phyloP scores from a whole-genome alignment of 2,797 vertebrate genomes.

The Silurus lanzhouensis region DNA sequence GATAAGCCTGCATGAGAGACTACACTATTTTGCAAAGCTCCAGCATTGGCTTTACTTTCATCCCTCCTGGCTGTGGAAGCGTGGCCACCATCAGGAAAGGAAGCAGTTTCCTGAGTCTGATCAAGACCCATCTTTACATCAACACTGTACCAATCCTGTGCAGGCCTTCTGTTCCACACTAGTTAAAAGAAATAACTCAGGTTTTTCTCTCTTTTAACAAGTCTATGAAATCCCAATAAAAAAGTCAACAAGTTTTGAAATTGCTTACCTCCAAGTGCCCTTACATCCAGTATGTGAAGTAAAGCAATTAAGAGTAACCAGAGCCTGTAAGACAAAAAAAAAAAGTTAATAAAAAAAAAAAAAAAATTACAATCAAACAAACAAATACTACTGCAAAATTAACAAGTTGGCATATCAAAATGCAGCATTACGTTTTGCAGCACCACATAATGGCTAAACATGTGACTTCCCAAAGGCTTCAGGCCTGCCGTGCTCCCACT shows the following conservation, averaged over 20 bases:
- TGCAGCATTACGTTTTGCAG: not conserved
- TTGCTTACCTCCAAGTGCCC: not conserved
- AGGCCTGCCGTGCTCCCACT: not conserved
- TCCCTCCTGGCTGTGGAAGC: not conserved
- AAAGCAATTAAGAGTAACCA: slow-evolving; percentile 7
- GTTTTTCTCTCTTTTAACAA: not conserved
- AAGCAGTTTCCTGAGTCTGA: not conserved
- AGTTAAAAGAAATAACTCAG: too few relatives aligned
- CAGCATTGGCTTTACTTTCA: not conserved
- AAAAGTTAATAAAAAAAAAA: too few relatives aligned
- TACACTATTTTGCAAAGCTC: not conserved
- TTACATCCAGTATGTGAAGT: not conserved
- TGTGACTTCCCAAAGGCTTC: not conserved
- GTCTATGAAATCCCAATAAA: not conserved
- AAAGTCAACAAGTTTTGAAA: not conserved
- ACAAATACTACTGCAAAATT: not conserved
- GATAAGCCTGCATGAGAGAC: not conserved
- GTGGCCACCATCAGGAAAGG: not conserved
- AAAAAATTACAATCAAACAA: not conserved
- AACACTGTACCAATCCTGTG: not conserved
- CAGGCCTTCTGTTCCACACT: not conserved
- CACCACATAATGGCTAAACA: not conserved
- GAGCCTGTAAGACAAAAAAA: not conserved
- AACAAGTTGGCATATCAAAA: not conserved
- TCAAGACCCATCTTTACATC: not conserved